A percentile compares a stretch with the other conserved stretches of the same genome.
Evolutionary conservation across 1,140 invertebrate species (phyloP).

Genomic region (Drosophila athabasca): DNA sequence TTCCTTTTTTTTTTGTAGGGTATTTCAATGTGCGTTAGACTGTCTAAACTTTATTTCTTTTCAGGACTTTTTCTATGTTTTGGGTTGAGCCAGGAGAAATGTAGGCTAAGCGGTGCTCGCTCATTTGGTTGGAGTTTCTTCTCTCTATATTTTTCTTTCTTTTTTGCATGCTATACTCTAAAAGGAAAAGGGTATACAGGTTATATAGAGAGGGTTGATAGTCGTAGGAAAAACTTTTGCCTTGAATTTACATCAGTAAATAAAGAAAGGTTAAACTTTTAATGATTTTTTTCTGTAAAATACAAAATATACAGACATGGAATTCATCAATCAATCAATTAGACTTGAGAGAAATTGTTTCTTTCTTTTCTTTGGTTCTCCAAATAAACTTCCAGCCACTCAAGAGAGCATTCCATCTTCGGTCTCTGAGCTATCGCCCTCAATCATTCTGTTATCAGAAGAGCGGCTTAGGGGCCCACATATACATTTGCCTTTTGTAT

Average conservation of each 20-base stretch:
- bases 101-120: conserved; percentile 46
- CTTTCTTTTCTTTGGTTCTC: too few species aligned
- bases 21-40: background rate
- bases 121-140: conserved; percentile 32
- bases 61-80: conserved; percentile 14
- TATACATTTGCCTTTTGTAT: conserved; percentile 39
- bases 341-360: too few species aligned
- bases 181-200: background rate
- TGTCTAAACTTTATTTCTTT: conserved; percentile 3
- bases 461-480: conserved; percentile 23
- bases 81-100: conserved; percentile 16
- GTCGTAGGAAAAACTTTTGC: background rate
- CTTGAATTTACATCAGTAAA: background rate
- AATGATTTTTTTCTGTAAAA: background rate
- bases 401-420: conserved; percentile 7
- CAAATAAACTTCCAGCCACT: too few species aligned
- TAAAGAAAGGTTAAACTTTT: too few species aligned
- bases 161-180: background rate
- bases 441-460: conserved; percentile 1
- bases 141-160: conserved; percentile 6
- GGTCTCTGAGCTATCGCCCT: background rate
- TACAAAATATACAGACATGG: too few species aligned
- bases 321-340: too few species aligned
- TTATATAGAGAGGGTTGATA: background rate
- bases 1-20: too few species aligned